Evolutionary conservation across 2,113 vertebrate species (phyloP).

Genomic region (Pseudorhombus dupliciocellatus): DNA sequence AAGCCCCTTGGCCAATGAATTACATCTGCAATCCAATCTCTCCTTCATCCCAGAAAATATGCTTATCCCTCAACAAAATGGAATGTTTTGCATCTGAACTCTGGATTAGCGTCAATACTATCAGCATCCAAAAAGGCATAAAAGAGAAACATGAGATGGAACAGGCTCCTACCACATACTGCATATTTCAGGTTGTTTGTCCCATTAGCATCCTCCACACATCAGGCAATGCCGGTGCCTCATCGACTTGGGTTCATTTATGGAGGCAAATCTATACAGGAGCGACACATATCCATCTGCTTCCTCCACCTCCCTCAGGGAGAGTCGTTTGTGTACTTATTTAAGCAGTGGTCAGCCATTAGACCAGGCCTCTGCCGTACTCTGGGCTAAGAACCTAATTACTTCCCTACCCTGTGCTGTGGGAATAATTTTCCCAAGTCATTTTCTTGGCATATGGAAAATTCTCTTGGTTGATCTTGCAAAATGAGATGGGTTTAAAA

Average conservation of each 20-base stretch:
- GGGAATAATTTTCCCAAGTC: constrained; percentile 47
- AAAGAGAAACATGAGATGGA: constrained; percentile 78
- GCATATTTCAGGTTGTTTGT: constrained; percentile 76
- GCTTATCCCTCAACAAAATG: constrained; percentile 68
- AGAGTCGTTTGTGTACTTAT: constrained; percentile 78
- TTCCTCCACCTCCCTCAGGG: constrained; percentile 57
- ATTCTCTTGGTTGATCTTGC: constrained; percentile 38
- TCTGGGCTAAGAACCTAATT: constrained; percentile 67
- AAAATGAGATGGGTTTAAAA: constrained; percentile 40
- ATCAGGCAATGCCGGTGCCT: constrained; percentile 55
- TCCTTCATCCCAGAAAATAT: constrained; percentile 56
- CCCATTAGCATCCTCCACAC: constrained; percentile 76
- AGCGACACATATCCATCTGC: constrained; percentile 78
- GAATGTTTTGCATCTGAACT: constrained; percentile 67
- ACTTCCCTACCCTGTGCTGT: constrained; percentile 44
- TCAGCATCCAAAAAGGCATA: constrained; percentile 68
- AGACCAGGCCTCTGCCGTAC: constrained; percentile 56
- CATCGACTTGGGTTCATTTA: constrained; percentile 81
- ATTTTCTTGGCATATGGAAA: constrained; percentile 47
- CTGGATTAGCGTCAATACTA: constrained; percentile 73
- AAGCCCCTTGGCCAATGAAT: constrained; percentile 49
- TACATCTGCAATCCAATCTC: constrained; percentile 67
- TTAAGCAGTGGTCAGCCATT: constrained; percentile 74
- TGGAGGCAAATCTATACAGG: constrained; percentile 80
- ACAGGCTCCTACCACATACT: constrained; percentile 48